phyloP scores from a whole-genome alignment of 2,888 invertebrate species.

The Mimachlamys varia region DNA sequence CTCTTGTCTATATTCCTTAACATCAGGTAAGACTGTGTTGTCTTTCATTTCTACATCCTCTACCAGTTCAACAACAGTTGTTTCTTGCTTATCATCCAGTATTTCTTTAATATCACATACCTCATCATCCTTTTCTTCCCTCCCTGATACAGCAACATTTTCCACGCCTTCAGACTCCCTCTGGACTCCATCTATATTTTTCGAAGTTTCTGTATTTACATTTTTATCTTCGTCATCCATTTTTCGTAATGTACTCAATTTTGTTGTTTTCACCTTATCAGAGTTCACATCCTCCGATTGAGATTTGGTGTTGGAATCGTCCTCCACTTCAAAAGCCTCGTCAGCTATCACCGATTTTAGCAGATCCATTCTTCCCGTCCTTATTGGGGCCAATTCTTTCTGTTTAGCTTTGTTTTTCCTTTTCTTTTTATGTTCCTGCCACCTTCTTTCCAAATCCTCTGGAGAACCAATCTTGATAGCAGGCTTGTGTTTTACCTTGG shows the following conservation, averaged over 20 bases:
- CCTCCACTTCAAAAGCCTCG: not conserved
- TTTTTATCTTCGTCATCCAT: not conserved
- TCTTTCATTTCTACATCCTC: not conserved
- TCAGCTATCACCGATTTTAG: not conserved
- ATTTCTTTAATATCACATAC: not conserved
- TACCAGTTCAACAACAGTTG: not conserved
- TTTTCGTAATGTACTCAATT: not conserved
- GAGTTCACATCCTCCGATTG: not conserved
- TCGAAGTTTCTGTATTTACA: not conserved
- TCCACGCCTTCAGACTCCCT: not conserved
- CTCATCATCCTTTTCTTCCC: not conserved
- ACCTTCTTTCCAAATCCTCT: not conserved
- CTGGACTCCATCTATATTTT: not conserved
- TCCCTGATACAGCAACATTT: not conserved
- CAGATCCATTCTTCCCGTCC: not conserved
- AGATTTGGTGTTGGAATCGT: not conserved
- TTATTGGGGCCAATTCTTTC: slow-evolving; percentile 5
- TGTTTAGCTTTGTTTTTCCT: not conserved
- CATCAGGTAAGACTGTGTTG: not conserved
- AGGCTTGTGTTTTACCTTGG: not conserved
- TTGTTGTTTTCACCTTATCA: not conserved
- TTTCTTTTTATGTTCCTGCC: not conserved
- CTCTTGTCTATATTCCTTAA: not conserved
- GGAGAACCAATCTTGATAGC: not conserved
- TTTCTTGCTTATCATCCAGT: not conserved